These are phyloP conservation scores for Eilema griseolum DNA, from an alignment of 2,888 invertebrate species.

Conservation along the genomic window DNA sequence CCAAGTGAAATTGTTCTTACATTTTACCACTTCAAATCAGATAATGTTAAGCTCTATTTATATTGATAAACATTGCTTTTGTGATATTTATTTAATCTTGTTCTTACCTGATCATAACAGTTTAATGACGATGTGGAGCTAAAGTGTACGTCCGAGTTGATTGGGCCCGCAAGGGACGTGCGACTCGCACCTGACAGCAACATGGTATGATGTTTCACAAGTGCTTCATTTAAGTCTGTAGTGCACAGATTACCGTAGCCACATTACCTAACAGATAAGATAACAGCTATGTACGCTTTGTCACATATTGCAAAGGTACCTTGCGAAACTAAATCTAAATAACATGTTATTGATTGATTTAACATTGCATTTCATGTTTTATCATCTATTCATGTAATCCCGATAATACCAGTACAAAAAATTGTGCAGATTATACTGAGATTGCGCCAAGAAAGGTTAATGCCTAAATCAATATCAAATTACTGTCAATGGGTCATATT, in stretches of 20 bases:
- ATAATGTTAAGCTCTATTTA: background rate
- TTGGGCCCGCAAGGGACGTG: constrained; percentile 65
- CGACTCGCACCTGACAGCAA: constrained; percentile 77
- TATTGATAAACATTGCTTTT: background rate
- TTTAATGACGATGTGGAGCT: constrained; percentile 41
- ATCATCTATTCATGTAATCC: constrained; percentile 5
- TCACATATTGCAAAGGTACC: constrained; percentile 62
- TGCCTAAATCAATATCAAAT: background rate
- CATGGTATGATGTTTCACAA: constrained; percentile 72
- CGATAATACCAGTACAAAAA: background rate
- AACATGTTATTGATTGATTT: constrained; percentile 49
- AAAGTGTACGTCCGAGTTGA: constrained; percentile 52
- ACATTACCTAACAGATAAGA: constrained; percentile 77
- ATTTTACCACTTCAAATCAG: background rate
- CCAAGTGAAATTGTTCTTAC: background rate
- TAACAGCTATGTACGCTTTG: constrained; percentile 64
- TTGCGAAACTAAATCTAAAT: constrained; percentile 43
- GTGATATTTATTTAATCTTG: background rate
- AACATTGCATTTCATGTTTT: constrained; percentile 28
- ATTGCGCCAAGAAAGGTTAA: background rate
- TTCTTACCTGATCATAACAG: constrained; percentile 66
- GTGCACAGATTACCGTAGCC: constrained; percentile 62
- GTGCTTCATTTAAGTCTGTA: constrained; percentile 56
- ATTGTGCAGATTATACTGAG: background rate
- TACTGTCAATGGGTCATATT: too few relatives aligned